These are phyloP conservation scores for Typhlomys cinereus DNA, from an alignment of 2,113 vertebrate genomes.

Conservation along the genomic window DNA sequence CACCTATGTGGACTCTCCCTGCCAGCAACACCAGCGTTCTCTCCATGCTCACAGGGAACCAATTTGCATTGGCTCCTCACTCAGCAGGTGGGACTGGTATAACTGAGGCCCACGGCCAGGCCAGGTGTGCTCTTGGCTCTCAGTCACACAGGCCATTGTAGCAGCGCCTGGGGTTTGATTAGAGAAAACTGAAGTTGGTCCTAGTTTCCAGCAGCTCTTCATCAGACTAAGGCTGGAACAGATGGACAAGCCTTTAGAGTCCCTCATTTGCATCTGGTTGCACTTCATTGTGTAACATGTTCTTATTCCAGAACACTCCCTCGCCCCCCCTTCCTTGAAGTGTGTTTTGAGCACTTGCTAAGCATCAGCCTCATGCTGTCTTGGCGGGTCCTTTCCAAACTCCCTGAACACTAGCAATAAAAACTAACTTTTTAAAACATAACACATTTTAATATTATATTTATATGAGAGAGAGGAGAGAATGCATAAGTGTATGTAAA, in stretches of 20 bases:
- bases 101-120: background rate
- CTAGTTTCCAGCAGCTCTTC: background rate
- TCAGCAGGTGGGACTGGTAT: background rate
- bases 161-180: background rate
- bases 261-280: background rate
- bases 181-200: background rate
- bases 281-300: background rate
- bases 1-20: background rate
- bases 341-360: background rate
- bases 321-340: background rate
- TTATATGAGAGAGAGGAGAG: too few relatives aligned
- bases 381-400: background rate
- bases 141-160: too few relatives aligned
- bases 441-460: background rate
- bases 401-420: background rate
- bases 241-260: background rate
- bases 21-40: fast-evolving
- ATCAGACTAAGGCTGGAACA: background rate
- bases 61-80: background rate
- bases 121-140: background rate
- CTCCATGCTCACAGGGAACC: background rate
- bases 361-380: background rate
- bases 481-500: too few relatives aligned
- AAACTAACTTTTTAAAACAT: background rate
- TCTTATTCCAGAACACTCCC: background rate